phyloP scores from a whole-genome alignment of 2,888 invertebrate genomes.

The Ceratothoa steindachneri region DNA sequence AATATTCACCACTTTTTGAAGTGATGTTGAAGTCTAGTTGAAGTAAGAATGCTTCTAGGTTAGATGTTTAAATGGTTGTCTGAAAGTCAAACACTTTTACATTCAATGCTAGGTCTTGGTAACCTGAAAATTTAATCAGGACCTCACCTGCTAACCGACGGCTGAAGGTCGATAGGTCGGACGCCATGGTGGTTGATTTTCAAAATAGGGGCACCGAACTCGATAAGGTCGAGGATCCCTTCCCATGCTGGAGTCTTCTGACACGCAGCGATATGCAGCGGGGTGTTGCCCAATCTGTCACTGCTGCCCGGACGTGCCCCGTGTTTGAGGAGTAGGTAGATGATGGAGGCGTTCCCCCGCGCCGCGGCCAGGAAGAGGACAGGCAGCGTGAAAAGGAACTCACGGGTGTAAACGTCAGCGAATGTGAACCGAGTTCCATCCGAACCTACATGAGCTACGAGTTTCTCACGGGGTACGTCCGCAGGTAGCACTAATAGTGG shows the following conservation, averaged over 20 bases:
- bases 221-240: constrained; percentile 57
- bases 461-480: constrained; percentile 49
- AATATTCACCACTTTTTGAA: no score
- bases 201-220: constrained; percentile 57
- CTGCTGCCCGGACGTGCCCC: constrained; percentile 54
- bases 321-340: constrained; percentile 58
- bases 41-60: no score
- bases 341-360: constrained; percentile 57
- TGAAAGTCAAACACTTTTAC: no score
- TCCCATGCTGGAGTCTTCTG: constrained; percentile 59
- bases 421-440: constrained; percentile 47
- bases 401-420: constrained; percentile 50
- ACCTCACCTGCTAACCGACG: constrained; percentile 50
- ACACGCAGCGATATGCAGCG: constrained; percentile 60
- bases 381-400: constrained; percentile 37
- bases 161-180: constrained; percentile 58
- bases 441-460: constrained; percentile 27
- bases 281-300: constrained; percentile 56
- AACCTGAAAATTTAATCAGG: not conserved
- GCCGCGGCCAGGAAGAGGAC: constrained; percentile 57
- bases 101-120: no score
- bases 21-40: no score
- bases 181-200: constrained; percentile 56
- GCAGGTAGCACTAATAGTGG: constrained; percentile 50
- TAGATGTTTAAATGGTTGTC: no score